Evolutionary conservation across 2,888 invertebrate species (phyloP), one percentile per base, ranked within the genome.

Genomic region (Diaprepes abbreviatus): DNA sequence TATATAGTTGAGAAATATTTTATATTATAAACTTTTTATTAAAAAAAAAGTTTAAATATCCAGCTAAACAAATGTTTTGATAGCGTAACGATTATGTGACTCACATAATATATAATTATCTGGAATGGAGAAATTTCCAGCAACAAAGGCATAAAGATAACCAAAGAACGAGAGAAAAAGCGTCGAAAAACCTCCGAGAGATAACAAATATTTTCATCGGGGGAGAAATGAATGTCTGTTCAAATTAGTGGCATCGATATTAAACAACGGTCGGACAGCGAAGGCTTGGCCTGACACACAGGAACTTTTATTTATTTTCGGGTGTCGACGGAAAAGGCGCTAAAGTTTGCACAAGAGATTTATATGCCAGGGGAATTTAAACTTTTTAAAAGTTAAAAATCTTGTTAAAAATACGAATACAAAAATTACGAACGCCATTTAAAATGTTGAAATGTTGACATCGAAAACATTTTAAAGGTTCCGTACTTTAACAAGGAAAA

Each of bases 171-270:
- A 14, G 28, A 60, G 52, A 52, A 66, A 67, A 67, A 52, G 33
- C 58, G 60, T n/a, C 60, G 40, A 55, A 67, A 67, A 62, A 67
- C 31, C 48, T 43, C 45, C 33, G 6, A 16, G 54, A 67, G 67
- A 67, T 67, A 67, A 60, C 67, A 67, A 67, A 67, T 67, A 67
- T 55, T 67, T 67, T 62, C 60, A 67, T 67, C 62, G 55, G 35
- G 67, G 60, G 67, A 67, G 67, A 67, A 59, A 67, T 67, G 67
- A 67, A 67, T 67, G 67, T 67, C 67, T 67, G 67, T 55, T 60
- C 60, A 67, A 67, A 67, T 67, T 67, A 67, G 67, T 60, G 45
- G 60, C 59, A 54, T 36, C 55, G 55, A 60, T 67, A 67, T 67
- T 67, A 67, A 54, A 45, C 67, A 48, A 60, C 54, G 55, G 60